These are phyloP conservation scores for Flabesymbios commensalis DNA, from an alignment of 2,888 invertebrate species.

Conservation along the genomic window DNA sequence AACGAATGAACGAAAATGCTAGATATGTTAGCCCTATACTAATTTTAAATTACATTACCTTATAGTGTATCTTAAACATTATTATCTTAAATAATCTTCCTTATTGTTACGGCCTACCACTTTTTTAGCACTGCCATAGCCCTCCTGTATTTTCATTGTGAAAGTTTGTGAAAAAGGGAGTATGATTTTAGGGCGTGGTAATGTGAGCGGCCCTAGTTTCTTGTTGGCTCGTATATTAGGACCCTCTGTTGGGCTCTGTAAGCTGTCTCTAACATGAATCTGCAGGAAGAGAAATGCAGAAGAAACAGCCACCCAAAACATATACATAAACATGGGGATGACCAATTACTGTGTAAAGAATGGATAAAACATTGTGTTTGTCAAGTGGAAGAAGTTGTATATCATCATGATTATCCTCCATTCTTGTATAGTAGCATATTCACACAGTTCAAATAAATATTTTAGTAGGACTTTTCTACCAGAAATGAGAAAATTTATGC, in stretches of 20 bases:
- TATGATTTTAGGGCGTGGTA: constrained; percentile 18
- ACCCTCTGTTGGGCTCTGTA: background rate
- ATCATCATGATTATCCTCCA: no score
- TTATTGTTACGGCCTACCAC: no score
- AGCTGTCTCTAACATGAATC: constrained; percentile 14
- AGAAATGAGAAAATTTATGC: no score
- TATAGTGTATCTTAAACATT: no score
- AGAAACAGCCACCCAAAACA: background rate
- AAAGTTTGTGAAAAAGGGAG: constrained; percentile 17
- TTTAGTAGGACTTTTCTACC: no score
- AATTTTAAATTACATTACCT: no score
- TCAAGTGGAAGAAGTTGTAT: background rate
- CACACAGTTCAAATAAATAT: no score
- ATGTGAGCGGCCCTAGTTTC: constrained; percentile 7
- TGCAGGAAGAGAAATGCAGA: background rate
- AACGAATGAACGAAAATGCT: no score
- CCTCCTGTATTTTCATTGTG: constrained; percentile 9
- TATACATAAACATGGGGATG: background rate
- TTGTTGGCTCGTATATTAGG: background rate
- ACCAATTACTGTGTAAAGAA: background rate
- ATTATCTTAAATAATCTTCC: no score
- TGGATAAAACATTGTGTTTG: background rate
- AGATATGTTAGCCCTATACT: no score
- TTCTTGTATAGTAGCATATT: no score
- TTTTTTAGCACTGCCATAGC: background rate